phyloP scores from a whole-genome alignment of 2,113 vertebrate species.

The Aegotheles bennettii region DNA sequence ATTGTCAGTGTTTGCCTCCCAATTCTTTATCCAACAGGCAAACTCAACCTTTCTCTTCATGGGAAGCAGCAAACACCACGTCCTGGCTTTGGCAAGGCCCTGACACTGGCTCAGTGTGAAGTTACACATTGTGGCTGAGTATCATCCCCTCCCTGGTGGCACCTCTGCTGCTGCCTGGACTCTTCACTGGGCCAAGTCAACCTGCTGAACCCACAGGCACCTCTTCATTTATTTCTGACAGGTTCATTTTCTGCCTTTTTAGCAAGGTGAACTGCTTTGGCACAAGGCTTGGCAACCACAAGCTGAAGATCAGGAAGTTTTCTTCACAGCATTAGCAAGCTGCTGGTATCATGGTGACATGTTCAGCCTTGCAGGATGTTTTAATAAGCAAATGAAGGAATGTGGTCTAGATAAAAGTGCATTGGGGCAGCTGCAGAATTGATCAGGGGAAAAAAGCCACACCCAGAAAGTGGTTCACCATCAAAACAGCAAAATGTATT shows the following conservation, averaged over 20 bases:
- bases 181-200: too few relatives aligned
- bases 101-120: neutral
- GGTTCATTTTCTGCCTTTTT: neutral
- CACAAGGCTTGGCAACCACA: neutral
- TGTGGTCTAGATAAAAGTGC: neutral
- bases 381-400: neutral
- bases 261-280: neutral
- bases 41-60: neutral
- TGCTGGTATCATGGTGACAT: neutral
- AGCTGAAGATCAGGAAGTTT: neutral
- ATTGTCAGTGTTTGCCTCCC: neutral
- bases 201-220: neutral
- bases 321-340: neutral
- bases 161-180: neutral
- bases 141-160: neutral
- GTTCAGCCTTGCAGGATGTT: neutral
- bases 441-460: neutral
- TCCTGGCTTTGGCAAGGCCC: neutral
- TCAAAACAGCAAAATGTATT: neutral
- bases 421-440: neutral
- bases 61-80: neutral
- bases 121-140: neutral
- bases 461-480: neutral
- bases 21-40: neutral
- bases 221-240: neutral